phyloP scores from a whole-genome alignment of 2,888 invertebrate species.

The Dynastes tityus region DNA sequence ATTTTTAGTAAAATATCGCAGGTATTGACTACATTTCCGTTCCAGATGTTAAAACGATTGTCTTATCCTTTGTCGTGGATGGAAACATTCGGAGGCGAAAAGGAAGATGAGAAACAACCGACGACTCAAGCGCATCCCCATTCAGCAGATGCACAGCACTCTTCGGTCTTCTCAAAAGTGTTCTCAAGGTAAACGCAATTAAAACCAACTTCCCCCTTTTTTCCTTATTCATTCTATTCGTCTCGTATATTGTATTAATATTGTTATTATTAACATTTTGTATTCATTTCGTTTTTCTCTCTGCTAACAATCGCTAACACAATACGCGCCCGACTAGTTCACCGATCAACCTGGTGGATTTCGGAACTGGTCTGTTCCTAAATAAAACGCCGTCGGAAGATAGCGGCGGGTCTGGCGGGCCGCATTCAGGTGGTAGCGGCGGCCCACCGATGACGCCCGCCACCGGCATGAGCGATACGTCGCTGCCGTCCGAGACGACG shows the following conservation, averaged over 20 bases:
- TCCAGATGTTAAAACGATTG: conserved; percentile 92
- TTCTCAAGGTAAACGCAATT: conserved; percentile 82
- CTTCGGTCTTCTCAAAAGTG: conserved; percentile 91
- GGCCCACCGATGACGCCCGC: conserved; percentile 78
- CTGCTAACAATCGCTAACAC: conserved; percentile 19
- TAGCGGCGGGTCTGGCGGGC: conserved; percentile 77
- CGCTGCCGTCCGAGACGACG: conserved; percentile 69
- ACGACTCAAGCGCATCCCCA: conserved; percentile 68
- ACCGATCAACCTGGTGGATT: conserved; percentile 96
- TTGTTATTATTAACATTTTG: background rate
- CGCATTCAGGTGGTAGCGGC: conserved; percentile 65
- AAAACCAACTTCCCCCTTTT: too few species aligned
- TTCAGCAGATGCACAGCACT: conserved; percentile 74
- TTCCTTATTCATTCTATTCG: background rate
- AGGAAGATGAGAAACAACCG: conserved; percentile 73
- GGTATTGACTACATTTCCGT: conserved; percentile 46
- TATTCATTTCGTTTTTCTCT: conserved; percentile 34
- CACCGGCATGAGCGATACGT: conserved; percentile 77
- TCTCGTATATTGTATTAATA: background rate
- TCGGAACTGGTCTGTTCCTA: conserved; percentile 94
- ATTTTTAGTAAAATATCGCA: conserved; percentile 20
- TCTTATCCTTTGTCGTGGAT: conserved; percentile 95
- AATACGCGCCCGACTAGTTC: conserved; percentile 75
- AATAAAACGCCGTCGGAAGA: conserved; percentile 95
- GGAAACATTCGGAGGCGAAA: conserved; percentile 88